These are phyloP conservation scores for Ciconia maguari DNA, from an alignment of 2,113 vertebrate genomes.

Conservation along the genomic window DNA sequence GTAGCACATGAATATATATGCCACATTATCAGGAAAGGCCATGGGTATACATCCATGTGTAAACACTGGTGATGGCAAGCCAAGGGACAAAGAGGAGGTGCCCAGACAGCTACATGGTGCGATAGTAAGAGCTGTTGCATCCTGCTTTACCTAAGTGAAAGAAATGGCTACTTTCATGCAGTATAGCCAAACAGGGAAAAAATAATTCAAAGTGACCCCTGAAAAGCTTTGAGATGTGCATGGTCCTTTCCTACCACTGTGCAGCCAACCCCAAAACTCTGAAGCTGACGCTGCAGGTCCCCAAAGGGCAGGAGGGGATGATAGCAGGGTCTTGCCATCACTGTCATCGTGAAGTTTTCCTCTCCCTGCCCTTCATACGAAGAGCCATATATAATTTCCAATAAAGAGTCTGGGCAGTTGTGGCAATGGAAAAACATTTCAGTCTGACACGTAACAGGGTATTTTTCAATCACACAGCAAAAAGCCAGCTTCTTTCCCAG, in stretches of 20 bases:
- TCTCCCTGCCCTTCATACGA: neutral
- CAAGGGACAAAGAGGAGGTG: neutral
- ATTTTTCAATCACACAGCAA: neutral
- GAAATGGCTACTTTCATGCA: neutral
- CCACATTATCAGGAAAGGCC: neutral
- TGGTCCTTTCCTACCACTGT: neutral
- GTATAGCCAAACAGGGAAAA: neutral
- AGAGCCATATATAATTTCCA: neutral
- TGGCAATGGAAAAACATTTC: neutral
- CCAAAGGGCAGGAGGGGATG: neutral
- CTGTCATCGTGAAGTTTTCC: rapidly evolving
- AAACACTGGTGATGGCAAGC: neutral
- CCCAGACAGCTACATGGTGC: neutral
- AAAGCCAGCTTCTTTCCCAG: neutral
- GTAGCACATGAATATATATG: rapidly evolving
- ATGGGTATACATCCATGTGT: neutral
- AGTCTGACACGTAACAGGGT: neutral
- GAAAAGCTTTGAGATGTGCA: neutral
- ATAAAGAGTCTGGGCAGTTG: neutral
- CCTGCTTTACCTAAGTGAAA: neutral
- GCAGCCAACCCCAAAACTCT: neutral
- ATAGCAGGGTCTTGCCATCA: neutral
- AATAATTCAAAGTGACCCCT: neutral
- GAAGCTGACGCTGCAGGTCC: neutral
- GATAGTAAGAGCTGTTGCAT: neutral